Evolutionary conservation across 2,888 invertebrate species (phyloP).

Genomic region (Athrips mouffetella): DNA sequence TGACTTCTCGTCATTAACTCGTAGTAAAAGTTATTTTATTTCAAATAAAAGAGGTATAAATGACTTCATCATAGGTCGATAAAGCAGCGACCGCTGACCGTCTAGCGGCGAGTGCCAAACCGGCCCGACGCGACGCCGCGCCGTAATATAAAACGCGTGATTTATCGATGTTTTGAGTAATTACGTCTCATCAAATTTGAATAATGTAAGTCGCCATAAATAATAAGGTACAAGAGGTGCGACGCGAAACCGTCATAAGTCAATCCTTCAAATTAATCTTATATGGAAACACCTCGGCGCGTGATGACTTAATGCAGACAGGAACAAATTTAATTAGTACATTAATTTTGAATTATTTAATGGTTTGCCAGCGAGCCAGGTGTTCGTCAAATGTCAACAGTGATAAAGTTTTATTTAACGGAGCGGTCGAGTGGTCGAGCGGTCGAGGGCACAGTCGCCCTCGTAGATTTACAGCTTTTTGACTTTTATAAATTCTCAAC

Average conservation of each 20-base stretch:
- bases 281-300: conserved; percentile 55
- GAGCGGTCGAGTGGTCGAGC: conserved; percentile 32
- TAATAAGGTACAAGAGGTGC: conserved; percentile 58
- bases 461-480: conserved; percentile 65
- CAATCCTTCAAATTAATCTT: conserved; percentile 70
- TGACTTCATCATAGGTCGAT: conserved; percentile 58
- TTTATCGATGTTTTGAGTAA: conserved; percentile 75
- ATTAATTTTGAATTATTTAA: conserved; percentile 73
- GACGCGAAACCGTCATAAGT: conserved; percentile 66
- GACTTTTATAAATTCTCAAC: conserved; percentile 71
- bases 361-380: conserved; percentile 56
- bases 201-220: conserved; percentile 72
- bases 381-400: conserved; percentile 74
- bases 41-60: conserved; percentile 46
- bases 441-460: conserved; percentile 28
- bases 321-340: conserved; percentile 73
- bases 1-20: conserved; percentile 54
- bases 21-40: conserved; percentile 57
- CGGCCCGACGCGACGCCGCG: conserved; percentile 56
- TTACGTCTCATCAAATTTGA: conserved; percentile 77
- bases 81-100: conserved; percentile 38
- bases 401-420: conserved; percentile 71
- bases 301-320: conserved; percentile 70
- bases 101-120: conserved; percentile 56
- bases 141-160: conserved; percentile 65